Evolutionary conservation across 1,140 invertebrate species (phyloP).

Genomic region (Zaprionus vittiger): DNA sequence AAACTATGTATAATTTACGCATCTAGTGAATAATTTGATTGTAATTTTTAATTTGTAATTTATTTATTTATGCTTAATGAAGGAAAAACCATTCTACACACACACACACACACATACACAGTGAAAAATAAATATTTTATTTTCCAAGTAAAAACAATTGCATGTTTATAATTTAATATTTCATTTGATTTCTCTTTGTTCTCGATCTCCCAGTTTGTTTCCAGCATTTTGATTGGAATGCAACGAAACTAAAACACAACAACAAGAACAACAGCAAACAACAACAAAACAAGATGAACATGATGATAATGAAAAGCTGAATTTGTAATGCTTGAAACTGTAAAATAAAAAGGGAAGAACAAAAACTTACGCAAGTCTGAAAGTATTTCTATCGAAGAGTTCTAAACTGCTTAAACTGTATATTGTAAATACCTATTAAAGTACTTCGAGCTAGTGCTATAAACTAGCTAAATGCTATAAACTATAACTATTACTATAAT

Average conservation of each 20-base stretch:
- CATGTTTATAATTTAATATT: constrained; percentile 24
- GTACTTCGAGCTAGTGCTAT: constrained; percentile 8
- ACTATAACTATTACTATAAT: constrained; percentile 1
- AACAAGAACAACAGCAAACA: not conserved
- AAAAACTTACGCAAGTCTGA: constrained; percentile 72
- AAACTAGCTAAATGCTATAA: constrained; percentile 8
- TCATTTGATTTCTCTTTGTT: constrained; percentile 9
- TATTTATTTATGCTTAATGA: constrained; percentile 60
- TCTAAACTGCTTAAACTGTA: constrained; percentile 74
- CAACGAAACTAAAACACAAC: constrained; percentile 3
- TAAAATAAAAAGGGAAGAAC: constrained; percentile 17
- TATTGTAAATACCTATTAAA: constrained; percentile 46
- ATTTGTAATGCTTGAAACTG: constrained; percentile 7
- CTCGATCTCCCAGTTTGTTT: not conserved
- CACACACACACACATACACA: constrained; percentile 26
- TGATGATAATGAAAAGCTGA: constrained; percentile 4
- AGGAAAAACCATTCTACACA: not conserved
- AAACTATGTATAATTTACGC: constrained; percentile 15
- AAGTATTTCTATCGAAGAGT: constrained; percentile 80
- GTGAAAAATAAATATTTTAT: constrained; percentile 47
- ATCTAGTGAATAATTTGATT: constrained; percentile 24
- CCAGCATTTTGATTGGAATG: constrained; percentile 2
- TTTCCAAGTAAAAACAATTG: constrained; percentile 21
- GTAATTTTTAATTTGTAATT: constrained; percentile 35
- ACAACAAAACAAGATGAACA: not conserved